phyloP scores from a whole-genome alignment of 2,888 invertebrate genomes.

The Esperia sulphurella region DNA sequence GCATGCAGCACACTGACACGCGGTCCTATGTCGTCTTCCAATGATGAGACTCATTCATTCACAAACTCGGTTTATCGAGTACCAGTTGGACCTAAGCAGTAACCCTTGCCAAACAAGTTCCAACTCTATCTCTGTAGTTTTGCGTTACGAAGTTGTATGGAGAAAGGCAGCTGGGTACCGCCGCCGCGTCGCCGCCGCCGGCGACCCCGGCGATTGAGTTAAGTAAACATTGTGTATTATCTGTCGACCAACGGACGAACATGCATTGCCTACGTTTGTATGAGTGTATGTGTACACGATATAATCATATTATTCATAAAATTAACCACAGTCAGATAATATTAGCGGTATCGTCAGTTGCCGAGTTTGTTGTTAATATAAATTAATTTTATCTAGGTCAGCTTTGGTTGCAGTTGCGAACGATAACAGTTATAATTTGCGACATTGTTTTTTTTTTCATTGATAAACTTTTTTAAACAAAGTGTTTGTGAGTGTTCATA shows the following conservation, averaged over 20 bases:
- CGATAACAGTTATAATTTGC: slow-evolving; percentile 13
- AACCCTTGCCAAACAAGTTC: slow-evolving; percentile 40
- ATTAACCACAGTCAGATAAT: slow-evolving; percentile 42
- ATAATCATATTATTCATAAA: slow-evolving; percentile 68
- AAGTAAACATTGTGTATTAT: slow-evolving; percentile 78
- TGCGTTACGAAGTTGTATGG: slow-evolving; percentile 41
- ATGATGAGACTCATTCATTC: slow-evolving; percentile 77
- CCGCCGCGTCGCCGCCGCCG: slow-evolving; percentile 31
- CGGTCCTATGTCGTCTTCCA: slow-evolving; percentile 58
- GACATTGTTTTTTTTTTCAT: slow-evolving; percentile 14
- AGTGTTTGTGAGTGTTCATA: not conserved
- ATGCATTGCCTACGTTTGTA: slow-evolving; percentile 52
- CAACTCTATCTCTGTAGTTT: slow-evolving; percentile 46
- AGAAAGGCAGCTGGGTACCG: slow-evolving; percentile 21
- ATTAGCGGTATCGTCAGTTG: slow-evolving; percentile 18
- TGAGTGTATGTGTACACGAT: slow-evolving; percentile 48
- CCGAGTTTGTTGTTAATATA: slow-evolving; percentile 18
- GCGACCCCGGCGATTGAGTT: slow-evolving; percentile 73
- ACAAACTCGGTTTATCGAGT: slow-evolving; percentile 52
- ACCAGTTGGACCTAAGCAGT: slow-evolving; percentile 51
- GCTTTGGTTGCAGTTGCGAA: slow-evolving; percentile 15
- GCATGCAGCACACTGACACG: slow-evolving; percentile 41
- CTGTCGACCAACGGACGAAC: slow-evolving; percentile 61
- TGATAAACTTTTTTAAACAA: not conserved
- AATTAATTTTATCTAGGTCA: slow-evolving; percentile 47